Evolutionary conservation across 2,888 invertebrate species (phyloP).

Genomic region (Ashinkailepas kermadecensis): DNA sequence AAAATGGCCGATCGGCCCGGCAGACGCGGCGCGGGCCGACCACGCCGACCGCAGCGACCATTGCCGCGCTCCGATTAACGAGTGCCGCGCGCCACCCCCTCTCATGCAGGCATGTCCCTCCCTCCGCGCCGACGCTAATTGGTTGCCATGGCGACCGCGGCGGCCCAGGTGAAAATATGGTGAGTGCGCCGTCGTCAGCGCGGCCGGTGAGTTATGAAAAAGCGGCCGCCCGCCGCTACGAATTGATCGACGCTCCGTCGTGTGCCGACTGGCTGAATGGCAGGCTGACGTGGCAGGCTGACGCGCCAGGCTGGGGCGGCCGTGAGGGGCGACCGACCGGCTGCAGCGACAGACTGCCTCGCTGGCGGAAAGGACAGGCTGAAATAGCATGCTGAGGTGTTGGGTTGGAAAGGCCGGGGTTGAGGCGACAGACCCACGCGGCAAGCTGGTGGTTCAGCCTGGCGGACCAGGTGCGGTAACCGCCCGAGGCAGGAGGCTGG

Average conservation of each 20-base stretch:
- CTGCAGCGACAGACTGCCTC: too few species aligned
- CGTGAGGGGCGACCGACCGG: too few species aligned
- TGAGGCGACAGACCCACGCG: too few species aligned
- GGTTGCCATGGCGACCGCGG: conserved; percentile 10
- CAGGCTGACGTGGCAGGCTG: too few species aligned
- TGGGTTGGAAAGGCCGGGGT: too few species aligned
- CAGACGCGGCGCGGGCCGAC: not conserved
- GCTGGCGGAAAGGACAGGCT: too few species aligned
- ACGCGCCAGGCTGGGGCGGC: too few species aligned
- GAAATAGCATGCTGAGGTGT: too few species aligned
- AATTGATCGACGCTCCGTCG: not conserved
- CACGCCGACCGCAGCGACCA: not conserved
- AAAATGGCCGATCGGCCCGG: not conserved
- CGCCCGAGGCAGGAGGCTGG: too few species aligned
- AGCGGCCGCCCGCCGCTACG: not conserved
- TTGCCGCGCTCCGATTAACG: not conserved
- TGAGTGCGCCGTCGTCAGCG: not conserved
- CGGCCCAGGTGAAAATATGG: conserved; percentile 5
- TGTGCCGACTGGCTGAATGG: not conserved
- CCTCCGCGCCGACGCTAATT: not conserved
- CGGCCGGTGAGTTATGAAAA: not conserved
- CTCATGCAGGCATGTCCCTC: conserved; percentile 10
- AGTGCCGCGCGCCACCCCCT: not conserved
- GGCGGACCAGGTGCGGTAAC: too few species aligned
- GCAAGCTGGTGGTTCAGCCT: too few species aligned